Base-by-base conservation (phyloP, 2,888 invertebrate genomes). In the Sussaba pulchella region DNA sequence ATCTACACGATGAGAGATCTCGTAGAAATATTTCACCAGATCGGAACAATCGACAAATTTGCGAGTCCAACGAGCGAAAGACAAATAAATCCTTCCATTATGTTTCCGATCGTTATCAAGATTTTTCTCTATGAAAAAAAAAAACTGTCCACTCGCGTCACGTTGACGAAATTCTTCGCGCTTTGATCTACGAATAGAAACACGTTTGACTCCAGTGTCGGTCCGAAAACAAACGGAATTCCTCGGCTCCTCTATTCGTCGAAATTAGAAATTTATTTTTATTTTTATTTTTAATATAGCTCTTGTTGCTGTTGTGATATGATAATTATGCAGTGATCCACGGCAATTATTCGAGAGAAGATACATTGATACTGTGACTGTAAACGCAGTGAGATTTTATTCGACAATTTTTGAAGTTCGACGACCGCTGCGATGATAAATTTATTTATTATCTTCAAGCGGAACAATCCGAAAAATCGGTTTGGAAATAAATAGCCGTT, bases 241-340 rank as follows among this genome's bases (percentile, higher is more conserved):
- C 31, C 43, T 12, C 14, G 31, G 10, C 8, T 64, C 45, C 14
- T 36, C 10, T 50, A 36, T 24, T 47, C 47, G 39, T 39, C 24
- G n/a, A n/a, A 47, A 71, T 17, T 54, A 26, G n/a, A 26, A 52
- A n/a, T n/a, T n/a, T 57, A 9, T 17, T 36, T 17, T 31, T 6
- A 31, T 5, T 5, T n/a, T 31, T 31, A 31, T 31, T 57, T 57
- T 67, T 75, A 5, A 39, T 21, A 71, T 43, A 21, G 31, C 43
- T 10, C 24, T 67, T 43, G 19, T 52, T 17, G 14, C 26, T 14
- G 43, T 57, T 36, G 57, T 59, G 14, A 64, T 36, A 47, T 41
- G 59, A 66, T 26, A 64, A 39, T 66, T 50, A 64, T 66, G 79
- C 66, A 75, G 21, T 45, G 69, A 70, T 70, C 41, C 47, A 73